Conservation (phyloP, 2,113 vertebrate genomes). For the Neogobius melanostomus region DNA sequence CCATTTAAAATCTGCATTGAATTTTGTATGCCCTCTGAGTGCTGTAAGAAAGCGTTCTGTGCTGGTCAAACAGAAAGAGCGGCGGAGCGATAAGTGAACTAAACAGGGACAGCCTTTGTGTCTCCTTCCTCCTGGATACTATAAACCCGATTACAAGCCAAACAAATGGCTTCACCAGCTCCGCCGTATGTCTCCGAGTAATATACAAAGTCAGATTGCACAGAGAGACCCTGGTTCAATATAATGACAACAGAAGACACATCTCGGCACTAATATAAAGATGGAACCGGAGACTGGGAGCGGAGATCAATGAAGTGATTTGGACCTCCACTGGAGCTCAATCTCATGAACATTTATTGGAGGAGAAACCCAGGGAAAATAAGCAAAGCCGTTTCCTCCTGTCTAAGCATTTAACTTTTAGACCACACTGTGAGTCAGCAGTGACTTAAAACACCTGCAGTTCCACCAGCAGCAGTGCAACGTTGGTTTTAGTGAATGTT, state of each 20-base stretch:
- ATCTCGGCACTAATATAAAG: slow-evolving; percentile 34
- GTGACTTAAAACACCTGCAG: slow-evolving; percentile 8
- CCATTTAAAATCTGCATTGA: no score
- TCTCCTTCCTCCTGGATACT: slow-evolving; percentile 31
- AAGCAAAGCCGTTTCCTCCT: slow-evolving; percentile 18
- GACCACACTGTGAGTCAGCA: slow-evolving; percentile 1
- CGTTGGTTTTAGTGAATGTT: neutral
- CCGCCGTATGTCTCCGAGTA: slow-evolving; percentile 44
- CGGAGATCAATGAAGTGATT: slow-evolving; percentile 46
- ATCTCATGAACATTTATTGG: slow-evolving; percentile 41
- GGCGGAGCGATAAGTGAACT: slow-evolving; percentile 42
- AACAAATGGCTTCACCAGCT: slow-evolving; percentile 24
- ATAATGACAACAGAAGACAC: slow-evolving; percentile 38
- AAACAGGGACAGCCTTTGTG: slow-evolving; percentile 34
- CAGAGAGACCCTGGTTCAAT: slow-evolving; percentile 30
- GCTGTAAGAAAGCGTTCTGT: no score
- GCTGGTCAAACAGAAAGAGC: slow-evolving; percentile 16
- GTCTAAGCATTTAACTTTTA: slow-evolving; percentile 7
- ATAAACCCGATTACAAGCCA: slow-evolving; percentile 32
- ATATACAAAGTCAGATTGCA: slow-evolving; percentile 24
- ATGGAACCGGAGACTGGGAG: slow-evolving; percentile 24
- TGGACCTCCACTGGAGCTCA: slow-evolving; percentile 15
- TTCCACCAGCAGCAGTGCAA: neutral
- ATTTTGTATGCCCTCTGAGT: no score
- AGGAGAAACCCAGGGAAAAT: slow-evolving; percentile 29